A percentile compares a stretch with the other conserved stretches of the same genome.
phyloP scores from a whole-genome alignment of 2,888 invertebrate genomes.

The Drosophila neonasuta region DNA sequence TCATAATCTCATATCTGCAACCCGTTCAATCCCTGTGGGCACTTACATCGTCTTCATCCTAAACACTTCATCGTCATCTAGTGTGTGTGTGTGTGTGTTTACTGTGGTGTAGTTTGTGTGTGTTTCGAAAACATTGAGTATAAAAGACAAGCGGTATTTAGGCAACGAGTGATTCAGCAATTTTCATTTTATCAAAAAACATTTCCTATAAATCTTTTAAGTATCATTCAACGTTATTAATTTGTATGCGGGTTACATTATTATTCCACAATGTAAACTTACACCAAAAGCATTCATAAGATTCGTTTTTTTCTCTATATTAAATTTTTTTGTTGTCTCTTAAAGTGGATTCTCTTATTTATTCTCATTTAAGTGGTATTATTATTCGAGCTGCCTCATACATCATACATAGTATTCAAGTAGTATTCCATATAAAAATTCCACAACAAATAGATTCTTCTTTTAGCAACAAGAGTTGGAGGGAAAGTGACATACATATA shows the following conservation, averaged over 20 bases:
- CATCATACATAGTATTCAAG: constrained; percentile 20
- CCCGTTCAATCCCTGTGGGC: constrained; percentile 34
- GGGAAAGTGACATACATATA: constrained; percentile 43
- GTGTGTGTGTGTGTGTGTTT: constrained; percentile 10
- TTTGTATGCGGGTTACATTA: constrained; percentile 50
- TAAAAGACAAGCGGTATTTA: constrained; percentile 81
- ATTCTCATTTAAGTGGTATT: constrained; percentile 17
- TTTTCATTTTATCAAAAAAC: constrained; percentile 68
- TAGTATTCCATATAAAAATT: constrained; percentile 51
- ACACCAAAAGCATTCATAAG: constrained; percentile 80
- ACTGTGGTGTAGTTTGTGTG: constrained; percentile 22
- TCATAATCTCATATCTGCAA: constrained; percentile 25
- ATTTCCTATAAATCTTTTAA: constrained; percentile 70
- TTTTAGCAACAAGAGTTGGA: constrained; percentile 54
- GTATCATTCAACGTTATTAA: constrained; percentile 63
- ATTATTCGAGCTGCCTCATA: constrained; percentile 46
- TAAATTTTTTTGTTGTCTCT: constrained; percentile 35
- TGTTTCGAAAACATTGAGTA: constrained; percentile 79
- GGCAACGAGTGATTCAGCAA: constrained; percentile 82
- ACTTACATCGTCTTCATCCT: constrained; percentile 17
- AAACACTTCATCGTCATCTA: neutral
- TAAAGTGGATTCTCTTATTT: constrained; percentile 23
- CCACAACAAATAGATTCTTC: constrained; percentile 58
- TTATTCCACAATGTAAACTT: constrained; percentile 60
- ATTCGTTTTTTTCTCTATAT: constrained; percentile 75